Percentiles rank a stretch among this genome's conserved stretches.
Evolutionary conservation across 1,140 invertebrate species (phyloP).

Genomic region (Megathymus violae): DNA sequence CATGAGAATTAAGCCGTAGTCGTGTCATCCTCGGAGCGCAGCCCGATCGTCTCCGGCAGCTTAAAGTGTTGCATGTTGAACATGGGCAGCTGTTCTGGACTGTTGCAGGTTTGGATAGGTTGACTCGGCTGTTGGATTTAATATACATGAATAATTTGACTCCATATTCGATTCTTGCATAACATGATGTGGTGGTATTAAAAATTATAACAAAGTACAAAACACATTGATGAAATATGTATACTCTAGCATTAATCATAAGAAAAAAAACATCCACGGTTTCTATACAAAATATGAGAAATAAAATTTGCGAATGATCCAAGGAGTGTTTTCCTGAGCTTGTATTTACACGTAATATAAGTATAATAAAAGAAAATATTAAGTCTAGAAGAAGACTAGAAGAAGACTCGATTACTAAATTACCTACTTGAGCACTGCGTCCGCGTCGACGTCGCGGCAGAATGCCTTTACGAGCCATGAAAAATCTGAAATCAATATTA

Average conservation of each 20-base stretch:
- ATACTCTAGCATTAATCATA: too few relatives aligned
- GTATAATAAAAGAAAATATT: too few relatives aligned
- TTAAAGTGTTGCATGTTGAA: slow-evolving; percentile 91
- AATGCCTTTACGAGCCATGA: slow-evolving; percentile 92
- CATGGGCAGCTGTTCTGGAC: slow-evolving; percentile 82
- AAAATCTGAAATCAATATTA: slow-evolving; percentile 84
- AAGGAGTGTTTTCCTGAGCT: too few relatives aligned
- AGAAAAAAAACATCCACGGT: too few relatives aligned
- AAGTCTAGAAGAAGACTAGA: too few relatives aligned
- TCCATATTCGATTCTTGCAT: too few relatives aligned
- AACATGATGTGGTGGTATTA: too few relatives aligned
- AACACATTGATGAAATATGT: slow-evolving; percentile 6
- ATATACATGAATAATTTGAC: not conserved
- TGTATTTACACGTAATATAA: too few relatives aligned
- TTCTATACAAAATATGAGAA: too few relatives aligned
- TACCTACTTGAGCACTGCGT: slow-evolving; percentile 76
- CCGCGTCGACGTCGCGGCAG: slow-evolving; percentile 89
- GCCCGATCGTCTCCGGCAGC: slow-evolving; percentile 83
- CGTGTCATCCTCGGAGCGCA: slow-evolving; percentile 75
- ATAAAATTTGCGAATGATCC: too few relatives aligned
- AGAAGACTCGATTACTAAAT: too few relatives aligned
- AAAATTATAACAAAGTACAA: too few relatives aligned
- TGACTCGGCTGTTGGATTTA: slow-evolving; percentile 41
- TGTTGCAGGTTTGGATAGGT: slow-evolving; percentile 47
- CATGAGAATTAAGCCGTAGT: slow-evolving; percentile 8